Base-by-base conservation (phyloP, 2,888 invertebrate genomes). In the Leucophenga maculata region DNA sequence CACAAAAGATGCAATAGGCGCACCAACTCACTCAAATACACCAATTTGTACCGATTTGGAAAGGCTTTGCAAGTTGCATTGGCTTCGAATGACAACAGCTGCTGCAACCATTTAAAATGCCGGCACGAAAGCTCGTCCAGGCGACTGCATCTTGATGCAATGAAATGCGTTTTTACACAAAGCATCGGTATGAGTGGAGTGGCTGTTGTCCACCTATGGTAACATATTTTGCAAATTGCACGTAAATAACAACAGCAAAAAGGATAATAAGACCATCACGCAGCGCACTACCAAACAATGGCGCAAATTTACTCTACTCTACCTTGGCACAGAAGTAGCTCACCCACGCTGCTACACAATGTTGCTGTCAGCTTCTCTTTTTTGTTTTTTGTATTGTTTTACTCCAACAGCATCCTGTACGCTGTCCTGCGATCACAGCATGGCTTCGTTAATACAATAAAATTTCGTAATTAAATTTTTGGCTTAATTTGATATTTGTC, bases 401-500 rank as follows among this genome's bases (percentile, higher is more conserved):
- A 13, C 50, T 16, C 6, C 50, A 50, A 50, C 50, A 50, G 11
- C 3, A 39, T 39, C 57, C 22, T 31, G 31, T 20, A 57, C 67
- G 66, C 72, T 69, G 70, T 73, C 74, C 65, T 26, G 31, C 26
- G 57, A 74, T 71, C 65, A 65, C 31, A 16, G 65, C 44, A 20
- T 39, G 11, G 31, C 32, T 68, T 72, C 75, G 83, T 84, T 88
- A 88, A 88, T 88, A 87, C 88, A 88, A 88, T 88, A 87, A 88
- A 88, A 86, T 85, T 86, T 83, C 86, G 87, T 88, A 88, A 88
- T 88, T 88, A 88, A 88, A 88, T 88, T 88, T 88, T 85, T 39
- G 85, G 87, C 85, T 87, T 88, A 87, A 88, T 88, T 88, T 88
- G 88, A 39, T 39, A 39, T 39, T 39, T 39, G 39, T 39, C 39